Conservation (phyloP, 2,888 invertebrate species). For the Hartigia nigra region DNA sequence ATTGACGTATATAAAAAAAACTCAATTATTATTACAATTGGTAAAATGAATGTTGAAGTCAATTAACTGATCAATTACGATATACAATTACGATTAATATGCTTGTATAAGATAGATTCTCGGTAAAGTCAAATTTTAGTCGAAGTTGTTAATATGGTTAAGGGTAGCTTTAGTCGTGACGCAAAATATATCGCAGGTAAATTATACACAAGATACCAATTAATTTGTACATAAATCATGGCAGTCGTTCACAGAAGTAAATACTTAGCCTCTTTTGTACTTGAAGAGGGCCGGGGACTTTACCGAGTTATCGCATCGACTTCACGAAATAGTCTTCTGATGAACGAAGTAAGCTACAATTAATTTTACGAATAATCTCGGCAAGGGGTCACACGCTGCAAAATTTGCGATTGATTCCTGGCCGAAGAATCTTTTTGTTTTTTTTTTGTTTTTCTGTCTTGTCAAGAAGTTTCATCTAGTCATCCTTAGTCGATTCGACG, state of each 20-base stretch:
- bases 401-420: background rate
- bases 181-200: background rate
- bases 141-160: background rate
- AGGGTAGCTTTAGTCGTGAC: background rate
- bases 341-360: background rate
- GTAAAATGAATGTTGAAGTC: background rate
- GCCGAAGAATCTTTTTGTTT: background rate
- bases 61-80: background rate
- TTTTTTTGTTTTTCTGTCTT: background rate
- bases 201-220: background rate
- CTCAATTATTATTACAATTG: background rate
- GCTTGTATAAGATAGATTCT: background rate
- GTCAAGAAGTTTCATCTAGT: constrained; percentile 30
- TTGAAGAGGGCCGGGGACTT: background rate
- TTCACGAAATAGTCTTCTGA: background rate
- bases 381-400: background rate
- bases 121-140: background rate
- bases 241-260: background rate
- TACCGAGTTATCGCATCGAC: background rate
- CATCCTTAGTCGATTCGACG: constrained; percentile 44
- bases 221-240: background rate
- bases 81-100: background rate
- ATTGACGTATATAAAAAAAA: too few species aligned
- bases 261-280: background rate
- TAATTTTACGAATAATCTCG: background rate